Base-by-base conservation (phyloP, 2,888 invertebrate species). In the Abscondita cerata region DNA sequence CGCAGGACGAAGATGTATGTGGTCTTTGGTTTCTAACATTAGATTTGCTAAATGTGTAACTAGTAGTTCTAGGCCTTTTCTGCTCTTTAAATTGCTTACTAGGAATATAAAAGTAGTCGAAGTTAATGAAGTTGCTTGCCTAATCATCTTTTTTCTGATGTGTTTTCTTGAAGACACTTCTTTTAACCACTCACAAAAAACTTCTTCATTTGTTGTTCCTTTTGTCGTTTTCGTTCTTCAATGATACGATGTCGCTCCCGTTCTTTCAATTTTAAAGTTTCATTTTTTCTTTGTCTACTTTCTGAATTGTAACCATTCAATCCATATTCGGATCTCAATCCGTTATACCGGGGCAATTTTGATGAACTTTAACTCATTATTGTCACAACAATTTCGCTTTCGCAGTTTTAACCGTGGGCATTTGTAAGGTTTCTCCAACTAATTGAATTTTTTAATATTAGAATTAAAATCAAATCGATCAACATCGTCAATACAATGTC, bases 321-420 rank as follows among this genome's bases (percentile, higher is more conserved):
- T 0, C 85, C 85, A 66, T 85, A 85, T 71, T 85, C 84, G 0
- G 85, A 85, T 61, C 82, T 74, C 58, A 81, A 80, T 1, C 85
- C 85, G 1, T 81, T 82, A 61, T 85, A 85, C 34, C 78, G 76
- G 2, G 85, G 85, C 20, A 85, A 68, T 64, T 81, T 81, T 41
- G 76, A 74, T 25, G 56, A 67, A 71, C 69, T 78, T 78, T 36
- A 75, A 68, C 18, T 81, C 81, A 62, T 81, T 79, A 66, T 83
- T 81, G 52, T 77, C 75, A 63, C 81, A 81, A 61, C 80, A 80
- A 67, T 77, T 75, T 52, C 78, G 67, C 58, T 75, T 72, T 44
- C 75, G 72, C n/a, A 80, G 64, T 60, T 78, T 79, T 33, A 80
- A 69, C 4, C 77, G 73, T 1, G 80, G 80, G 47, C 78, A 76